phyloP scores from a whole-genome alignment of 1,140 invertebrate genomes.

The Heliconius congener region DNA sequence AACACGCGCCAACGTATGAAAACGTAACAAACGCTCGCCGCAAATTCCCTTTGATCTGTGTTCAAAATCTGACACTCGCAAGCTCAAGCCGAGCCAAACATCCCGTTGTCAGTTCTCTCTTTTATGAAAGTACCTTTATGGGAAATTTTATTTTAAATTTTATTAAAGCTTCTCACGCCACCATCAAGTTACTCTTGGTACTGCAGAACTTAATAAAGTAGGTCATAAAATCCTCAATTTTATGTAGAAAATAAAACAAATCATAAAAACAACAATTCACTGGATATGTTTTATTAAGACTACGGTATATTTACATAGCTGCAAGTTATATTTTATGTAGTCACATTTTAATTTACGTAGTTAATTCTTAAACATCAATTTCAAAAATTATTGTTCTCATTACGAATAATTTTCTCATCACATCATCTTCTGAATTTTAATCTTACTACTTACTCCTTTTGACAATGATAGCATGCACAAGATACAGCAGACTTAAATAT shows the following conservation, averaged over 20 bases:
- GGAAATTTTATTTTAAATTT: no score
- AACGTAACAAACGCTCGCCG: no score
- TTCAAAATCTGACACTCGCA: no score
- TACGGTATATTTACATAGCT: conserved; percentile 2
- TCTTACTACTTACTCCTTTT: conserved; percentile 85
- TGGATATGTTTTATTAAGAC: conserved; percentile 14
- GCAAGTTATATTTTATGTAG: conserved; percentile 7
- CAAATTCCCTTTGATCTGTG: no score
- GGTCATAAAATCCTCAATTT: not conserved
- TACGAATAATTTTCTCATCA: not conserved
- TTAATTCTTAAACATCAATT: not conserved
- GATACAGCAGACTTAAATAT: conserved; percentile 91
- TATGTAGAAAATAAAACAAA: not conserved
- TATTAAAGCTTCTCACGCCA: no score
- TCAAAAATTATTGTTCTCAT: not conserved
- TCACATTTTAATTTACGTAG: not conserved
- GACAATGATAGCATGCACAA: conserved; percentile 93
- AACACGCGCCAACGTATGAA: no score
- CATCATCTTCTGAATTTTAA: not conserved
- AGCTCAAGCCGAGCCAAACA: no score
- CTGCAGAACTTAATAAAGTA: no score
- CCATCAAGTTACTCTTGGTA: no score
- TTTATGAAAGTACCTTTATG: no score
- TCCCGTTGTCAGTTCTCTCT: no score
- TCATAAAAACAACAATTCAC: not conserved